Evolutionary conservation across 2,797 vertebrate genomes (phyloP), one percentile per base, ranked within the genome.

Genomic region (Leptoclinus maculatus): DNA sequence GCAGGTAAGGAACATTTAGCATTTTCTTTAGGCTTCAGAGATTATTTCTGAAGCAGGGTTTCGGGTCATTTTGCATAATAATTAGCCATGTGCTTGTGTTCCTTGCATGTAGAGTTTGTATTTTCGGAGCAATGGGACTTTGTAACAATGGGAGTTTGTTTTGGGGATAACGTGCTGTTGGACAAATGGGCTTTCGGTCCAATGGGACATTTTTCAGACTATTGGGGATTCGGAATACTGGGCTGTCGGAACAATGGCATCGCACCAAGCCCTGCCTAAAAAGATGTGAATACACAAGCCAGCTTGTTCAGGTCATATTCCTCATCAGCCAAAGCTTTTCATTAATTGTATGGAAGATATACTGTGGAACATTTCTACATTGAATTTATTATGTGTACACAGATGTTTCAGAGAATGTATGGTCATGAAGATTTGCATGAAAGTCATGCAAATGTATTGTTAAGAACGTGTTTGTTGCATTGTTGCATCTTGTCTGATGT

Each of bases 401-500:
- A 25, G n/a, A 13, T 5, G 11, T 53, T 53, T 13, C 11, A 53
- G 49, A 23, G 49, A 53, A 53, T 25, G n/a, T 53, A 53, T 25
- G n/a, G n/a, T 25, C 49, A 2, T 53, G 4, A 6, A 25, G 5
- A 23, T 25, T 4, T 51, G 49, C 49, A 51, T n/a, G 4, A 5
- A 23, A 53, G 23, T 23, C 49, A 53, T 21, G 7, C 7, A 21
- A 13, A 43, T 43, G 4, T 13, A 43, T 43, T 43, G 14, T 16
- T 16, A 47, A 47, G 45, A 51, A 51, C 11, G 11, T 51, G 49
- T 23, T 12, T 25, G 49, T n/a, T n/a, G 72, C 53, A 64, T 73
- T 81, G 70, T 63, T 81, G 65, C 56, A 32, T 76, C 43, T 83
- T 62, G 51, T 74, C 49, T 82, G 51, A 77, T 79, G 49, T 84